phyloP scores from a whole-genome alignment of 2,113 vertebrate species.

The Capreolus pygargus region DNA sequence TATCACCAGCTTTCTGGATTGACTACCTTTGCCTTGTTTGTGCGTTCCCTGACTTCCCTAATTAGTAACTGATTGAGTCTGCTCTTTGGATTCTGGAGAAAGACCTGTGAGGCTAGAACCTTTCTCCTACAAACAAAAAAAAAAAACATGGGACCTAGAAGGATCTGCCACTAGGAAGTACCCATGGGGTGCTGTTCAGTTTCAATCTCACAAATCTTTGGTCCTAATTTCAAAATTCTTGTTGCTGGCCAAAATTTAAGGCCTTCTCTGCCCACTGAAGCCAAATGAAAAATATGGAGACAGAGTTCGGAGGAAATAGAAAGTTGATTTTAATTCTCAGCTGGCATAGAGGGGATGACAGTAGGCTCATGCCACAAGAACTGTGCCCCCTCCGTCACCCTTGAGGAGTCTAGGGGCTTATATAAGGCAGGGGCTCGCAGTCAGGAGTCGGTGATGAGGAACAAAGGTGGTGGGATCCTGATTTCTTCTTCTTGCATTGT shows the following conservation, averaged over 20 bases:
- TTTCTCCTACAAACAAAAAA: neutral
- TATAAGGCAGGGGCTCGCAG: neutral
- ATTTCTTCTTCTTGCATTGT: neutral
- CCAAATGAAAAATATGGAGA: neutral
- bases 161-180: neutral
- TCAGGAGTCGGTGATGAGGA: neutral
- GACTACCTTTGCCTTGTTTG: neutral
- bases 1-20: neutral
- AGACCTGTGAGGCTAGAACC: neutral
- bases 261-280: neutral
- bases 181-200: fast-evolving
- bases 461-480: neutral
- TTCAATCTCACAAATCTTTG: neutral
- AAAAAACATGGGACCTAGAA: neutral
- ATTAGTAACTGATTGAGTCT: neutral
- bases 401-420: neutral
- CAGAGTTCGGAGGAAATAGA: neutral
- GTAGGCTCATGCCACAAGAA: neutral
- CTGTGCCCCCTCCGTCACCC: neutral
- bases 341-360: fast-evolving
- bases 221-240: neutral
- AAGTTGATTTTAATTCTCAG: neutral
- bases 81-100: neutral
- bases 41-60: neutral
- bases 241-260: neutral